Conservation (phyloP, 2,113 vertebrate species). For the Connochaetes taurinus region DNA sequence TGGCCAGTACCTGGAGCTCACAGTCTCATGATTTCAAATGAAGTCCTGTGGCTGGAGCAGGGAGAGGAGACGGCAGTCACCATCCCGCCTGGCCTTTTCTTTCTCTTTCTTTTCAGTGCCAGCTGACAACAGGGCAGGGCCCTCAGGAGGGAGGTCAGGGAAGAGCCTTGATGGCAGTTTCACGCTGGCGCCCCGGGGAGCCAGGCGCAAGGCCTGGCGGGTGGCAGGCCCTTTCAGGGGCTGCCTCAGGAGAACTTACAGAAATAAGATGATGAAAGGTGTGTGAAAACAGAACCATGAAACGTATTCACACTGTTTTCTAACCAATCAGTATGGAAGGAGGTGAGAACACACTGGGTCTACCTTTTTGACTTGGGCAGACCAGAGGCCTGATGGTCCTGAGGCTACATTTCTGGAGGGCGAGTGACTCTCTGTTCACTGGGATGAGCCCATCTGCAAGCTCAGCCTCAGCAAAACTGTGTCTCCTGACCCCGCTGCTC, state of each 20-base stretch:
- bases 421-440: background rate
- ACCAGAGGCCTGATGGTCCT: background rate
- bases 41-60: too few relatives aligned
- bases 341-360: background rate
- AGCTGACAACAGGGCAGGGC: accelerated
- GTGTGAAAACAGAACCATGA: background rate
- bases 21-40: background rate
- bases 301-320: accelerated
- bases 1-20: background rate
- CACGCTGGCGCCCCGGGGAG: accelerated
- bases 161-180: background rate
- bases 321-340: background rate
- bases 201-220: accelerated
- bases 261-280: background rate
- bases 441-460: background rate
- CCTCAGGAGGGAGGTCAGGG: background rate
- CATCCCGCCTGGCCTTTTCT: accelerated
- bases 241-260: background rate
- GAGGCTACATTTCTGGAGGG: background rate
- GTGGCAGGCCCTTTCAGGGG: too few relatives aligned
- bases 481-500: too few relatives aligned
- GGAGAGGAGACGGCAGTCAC: background rate
- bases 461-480: too few relatives aligned
- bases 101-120: background rate
- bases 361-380: background rate